These are phyloP conservation scores for Andrena camellia DNA, from an alignment of 2,888 invertebrate species.

Conservation along the genomic window DNA sequence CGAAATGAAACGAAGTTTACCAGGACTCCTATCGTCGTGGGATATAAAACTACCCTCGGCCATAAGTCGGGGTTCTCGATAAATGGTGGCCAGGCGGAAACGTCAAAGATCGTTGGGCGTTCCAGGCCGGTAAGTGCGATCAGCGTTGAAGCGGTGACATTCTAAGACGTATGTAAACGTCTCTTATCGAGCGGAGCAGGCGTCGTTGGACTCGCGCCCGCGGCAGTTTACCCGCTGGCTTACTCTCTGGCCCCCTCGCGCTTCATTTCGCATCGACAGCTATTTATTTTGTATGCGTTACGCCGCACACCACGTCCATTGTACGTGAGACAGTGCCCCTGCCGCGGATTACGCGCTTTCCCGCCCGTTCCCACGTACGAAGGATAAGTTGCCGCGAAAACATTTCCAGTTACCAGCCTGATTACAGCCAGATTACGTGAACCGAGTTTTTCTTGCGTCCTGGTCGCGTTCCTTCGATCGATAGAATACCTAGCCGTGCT, in stretches of 20 bases:
- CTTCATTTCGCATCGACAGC: conserved; percentile 52
- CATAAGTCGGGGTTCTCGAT: conserved; percentile 22
- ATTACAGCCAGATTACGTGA: conserved; percentile 58
- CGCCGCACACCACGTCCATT: conserved; percentile 73
- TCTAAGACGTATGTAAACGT: conserved; percentile 74
- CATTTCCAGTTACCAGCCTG: conserved; percentile 43
- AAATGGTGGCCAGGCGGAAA: conserved; percentile 12
- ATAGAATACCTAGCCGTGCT: background rate
- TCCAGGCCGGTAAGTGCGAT: conserved; percentile 61
- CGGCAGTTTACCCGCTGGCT: conserved; percentile 65
- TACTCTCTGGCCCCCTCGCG: conserved; percentile 36
- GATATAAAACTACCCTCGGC: conserved; percentile 15
- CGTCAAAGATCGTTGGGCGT: conserved; percentile 45
- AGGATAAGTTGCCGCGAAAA: conserved; percentile 43
- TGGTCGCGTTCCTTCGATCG: background rate
- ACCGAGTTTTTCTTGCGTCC: conserved; percentile 23
- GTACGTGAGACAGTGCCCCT: conserved; percentile 78
- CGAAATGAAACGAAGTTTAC: background rate
- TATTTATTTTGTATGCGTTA: conserved; percentile 75
- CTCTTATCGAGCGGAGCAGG: conserved; percentile 70
- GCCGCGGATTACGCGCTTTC: conserved; percentile 76
- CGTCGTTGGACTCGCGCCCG: conserved; percentile 61
- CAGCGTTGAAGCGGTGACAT: conserved; percentile 65
- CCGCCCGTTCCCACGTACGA: conserved; percentile 38
- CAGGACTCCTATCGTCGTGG: background rate